These are phyloP conservation scores for Drosophila aldrichi DNA, from an alignment of 2,888 invertebrate genomes.

Conservation along the genomic window DNA sequence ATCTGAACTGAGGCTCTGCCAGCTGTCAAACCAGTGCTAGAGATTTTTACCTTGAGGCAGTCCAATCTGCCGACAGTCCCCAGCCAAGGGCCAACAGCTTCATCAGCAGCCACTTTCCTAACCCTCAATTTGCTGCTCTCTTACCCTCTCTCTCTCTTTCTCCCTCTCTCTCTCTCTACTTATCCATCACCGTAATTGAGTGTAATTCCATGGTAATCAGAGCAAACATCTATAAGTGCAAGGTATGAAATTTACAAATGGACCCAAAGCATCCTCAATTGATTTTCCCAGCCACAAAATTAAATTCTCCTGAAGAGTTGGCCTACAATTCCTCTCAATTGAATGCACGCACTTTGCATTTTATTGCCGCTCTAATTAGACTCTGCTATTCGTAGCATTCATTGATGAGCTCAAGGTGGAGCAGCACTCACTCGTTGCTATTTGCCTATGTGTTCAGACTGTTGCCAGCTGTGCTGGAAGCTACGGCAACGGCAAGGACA, in stretches of 20 bases:
- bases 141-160: background rate
- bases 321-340: background rate
- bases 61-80: slow-evolving; percentile 37
- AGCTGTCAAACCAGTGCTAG: slow-evolving; percentile 37
- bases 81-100: slow-evolving; percentile 17
- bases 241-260: slow-evolving; percentile 30
- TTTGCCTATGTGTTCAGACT: slow-evolving; percentile 18
- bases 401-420: slow-evolving; percentile 59
- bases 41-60: slow-evolving; percentile 44
- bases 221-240: slow-evolving; percentile 39
- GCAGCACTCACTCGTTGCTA: slow-evolving; percentile 30
- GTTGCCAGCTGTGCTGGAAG: slow-evolving; percentile 43
- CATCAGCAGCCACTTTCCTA: slow-evolving; percentile 8
- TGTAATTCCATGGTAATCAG: slow-evolving; percentile 52
- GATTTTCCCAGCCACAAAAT: slow-evolving; percentile 41
- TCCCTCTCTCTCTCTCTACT: background rate
- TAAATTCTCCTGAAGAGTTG: slow-evolving; percentile 15
- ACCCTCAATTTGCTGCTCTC: background rate
- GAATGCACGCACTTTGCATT: slow-evolving; percentile 51
- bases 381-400: slow-evolving; percentile 39
- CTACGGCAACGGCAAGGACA: slow-evolving; percentile 38
- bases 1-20: slow-evolving; percentile 26
- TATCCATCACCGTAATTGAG: slow-evolving; percentile 44
- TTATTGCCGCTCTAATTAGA: slow-evolving; percentile 81
- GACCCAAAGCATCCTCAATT: slow-evolving; percentile 22